Evolutionary conservation across 2,113 vertebrate genomes (phyloP).

Genomic region (Indri indri): DNA sequence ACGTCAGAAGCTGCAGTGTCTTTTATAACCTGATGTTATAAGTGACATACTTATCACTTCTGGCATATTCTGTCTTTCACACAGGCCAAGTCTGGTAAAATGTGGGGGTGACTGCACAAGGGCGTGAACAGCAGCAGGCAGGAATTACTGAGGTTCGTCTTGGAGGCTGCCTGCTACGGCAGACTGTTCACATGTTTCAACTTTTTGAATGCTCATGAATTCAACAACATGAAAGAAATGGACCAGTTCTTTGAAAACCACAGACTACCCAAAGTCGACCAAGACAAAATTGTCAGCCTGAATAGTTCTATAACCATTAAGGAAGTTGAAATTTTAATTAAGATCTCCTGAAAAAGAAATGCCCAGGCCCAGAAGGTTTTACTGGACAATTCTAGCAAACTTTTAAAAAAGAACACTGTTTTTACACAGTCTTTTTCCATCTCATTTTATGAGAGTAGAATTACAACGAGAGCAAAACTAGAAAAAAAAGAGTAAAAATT

Average conservation of each 20-base stretch:
- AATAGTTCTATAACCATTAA: neutral
- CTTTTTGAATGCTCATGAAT: neutral
- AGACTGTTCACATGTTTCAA: neutral
- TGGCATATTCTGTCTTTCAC: neutral
- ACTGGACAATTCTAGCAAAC: neutral
- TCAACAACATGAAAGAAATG: neutral
- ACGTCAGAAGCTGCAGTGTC: neutral
- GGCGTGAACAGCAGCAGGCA: neutral
- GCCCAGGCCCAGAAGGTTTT: neutral
- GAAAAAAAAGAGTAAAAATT: neutral
- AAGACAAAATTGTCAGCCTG: neutral
- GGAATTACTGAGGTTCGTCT: neutral
- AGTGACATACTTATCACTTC: neutral
- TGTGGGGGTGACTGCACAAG: neutral
- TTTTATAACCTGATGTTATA: neutral
- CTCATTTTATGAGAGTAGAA: neutral
- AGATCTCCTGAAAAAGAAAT: neutral
- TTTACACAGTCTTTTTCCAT: neutral
- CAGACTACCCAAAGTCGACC: neutral
- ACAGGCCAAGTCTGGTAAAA: neutral
- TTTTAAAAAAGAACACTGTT: neutral
- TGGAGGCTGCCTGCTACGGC: neutral
- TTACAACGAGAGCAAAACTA: neutral
- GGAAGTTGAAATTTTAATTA: neutral
- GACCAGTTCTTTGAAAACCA: neutral